Conservation (phyloP, 1,140 invertebrate species). For the Antheraea pernyi region DNA sequence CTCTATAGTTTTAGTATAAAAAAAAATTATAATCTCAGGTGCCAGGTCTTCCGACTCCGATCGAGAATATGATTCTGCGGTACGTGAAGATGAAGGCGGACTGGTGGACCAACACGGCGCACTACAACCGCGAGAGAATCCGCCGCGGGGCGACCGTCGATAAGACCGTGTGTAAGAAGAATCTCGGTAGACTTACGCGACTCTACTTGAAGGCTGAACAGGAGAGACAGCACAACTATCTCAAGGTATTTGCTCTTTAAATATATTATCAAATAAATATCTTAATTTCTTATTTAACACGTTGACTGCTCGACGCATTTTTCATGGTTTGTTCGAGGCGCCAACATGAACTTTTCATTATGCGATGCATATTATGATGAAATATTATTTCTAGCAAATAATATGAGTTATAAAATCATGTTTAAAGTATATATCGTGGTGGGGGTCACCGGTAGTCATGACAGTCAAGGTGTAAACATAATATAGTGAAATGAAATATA, state of each 20-base stretch:
- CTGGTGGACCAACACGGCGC: slow-evolving; percentile 99
- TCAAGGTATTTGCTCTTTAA: slow-evolving; percentile 82
- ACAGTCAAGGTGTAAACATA: too few species aligned
- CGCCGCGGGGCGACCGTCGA: slow-evolving; percentile 96
- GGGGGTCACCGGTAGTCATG: too few species aligned
- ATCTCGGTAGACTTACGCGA: slow-evolving; percentile 96
- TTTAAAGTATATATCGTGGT: too few species aligned
- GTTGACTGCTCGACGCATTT: too few species aligned
- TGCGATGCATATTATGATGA: too few species aligned
- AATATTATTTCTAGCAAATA: too few species aligned
- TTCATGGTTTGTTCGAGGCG: too few species aligned
- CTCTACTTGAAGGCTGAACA: slow-evolving; percentile 99
- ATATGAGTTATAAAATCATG: too few species aligned
- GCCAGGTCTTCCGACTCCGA: slow-evolving; percentile 98
- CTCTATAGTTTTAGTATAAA: background rate
- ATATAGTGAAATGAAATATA: too few species aligned
- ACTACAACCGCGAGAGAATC: slow-evolving; percentile 99
- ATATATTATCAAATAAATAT: too few species aligned
- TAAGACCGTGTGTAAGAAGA: slow-evolving; percentile 99
- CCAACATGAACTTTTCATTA: too few species aligned
- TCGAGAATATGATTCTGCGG: slow-evolving; percentile 99
- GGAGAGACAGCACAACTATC: slow-evolving; percentile 99
- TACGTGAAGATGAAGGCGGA: slow-evolving; percentile 99
- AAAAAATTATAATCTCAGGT: slow-evolving; percentile 78
- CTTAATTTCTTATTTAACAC: too few species aligned